phyloP scores from a whole-genome alignment of 1,140 invertebrate species.

The Asbolus verrucosus region DNA sequence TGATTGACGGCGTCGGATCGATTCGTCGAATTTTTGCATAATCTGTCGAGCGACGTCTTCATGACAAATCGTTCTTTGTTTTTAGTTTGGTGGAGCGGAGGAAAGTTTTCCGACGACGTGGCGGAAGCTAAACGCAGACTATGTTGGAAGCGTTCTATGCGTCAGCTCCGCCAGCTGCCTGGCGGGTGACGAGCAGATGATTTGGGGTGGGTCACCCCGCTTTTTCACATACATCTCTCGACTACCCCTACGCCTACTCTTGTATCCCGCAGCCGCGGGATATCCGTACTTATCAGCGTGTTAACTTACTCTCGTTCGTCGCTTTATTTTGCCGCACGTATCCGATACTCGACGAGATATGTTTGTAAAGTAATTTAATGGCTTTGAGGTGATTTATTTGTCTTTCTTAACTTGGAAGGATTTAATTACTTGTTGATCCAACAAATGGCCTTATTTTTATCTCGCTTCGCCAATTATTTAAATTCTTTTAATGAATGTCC shows the following conservation, averaged over 20 bases:
- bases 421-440: constrained; percentile 40
- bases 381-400: constrained; percentile 22
- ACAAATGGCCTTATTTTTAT: too few species aligned
- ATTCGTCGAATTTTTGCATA: constrained; percentile 30
- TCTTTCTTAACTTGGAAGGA: constrained; percentile 20
- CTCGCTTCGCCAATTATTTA: too few species aligned
- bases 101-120: too few species aligned
- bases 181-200: constrained; percentile 57
- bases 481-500: too few species aligned
- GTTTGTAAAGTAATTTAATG: constrained; percentile 25
- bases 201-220: constrained; percentile 51
- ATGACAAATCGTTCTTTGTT: constrained; percentile 36
- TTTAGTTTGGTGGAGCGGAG: not conserved
- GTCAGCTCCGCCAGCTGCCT: constrained; percentile 55
- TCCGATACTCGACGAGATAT: too few species aligned
- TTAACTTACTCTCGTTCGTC: constrained; percentile 40
- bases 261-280: constrained; percentile 29
- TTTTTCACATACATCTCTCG: constrained; percentile 13
- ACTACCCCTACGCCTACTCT: constrained; percentile 30
- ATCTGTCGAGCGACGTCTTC: not conserved
- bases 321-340: constrained; percentile 36
- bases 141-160: constrained; percentile 45
- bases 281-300: constrained; percentile 51
- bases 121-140: constrained; percentile 6
- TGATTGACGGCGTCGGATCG: constrained; percentile 23